Evolutionary conservation across 2,888 invertebrate species (phyloP), one percentile per base, ranked within the genome.

Genomic region (Drosophila cognata): DNA sequence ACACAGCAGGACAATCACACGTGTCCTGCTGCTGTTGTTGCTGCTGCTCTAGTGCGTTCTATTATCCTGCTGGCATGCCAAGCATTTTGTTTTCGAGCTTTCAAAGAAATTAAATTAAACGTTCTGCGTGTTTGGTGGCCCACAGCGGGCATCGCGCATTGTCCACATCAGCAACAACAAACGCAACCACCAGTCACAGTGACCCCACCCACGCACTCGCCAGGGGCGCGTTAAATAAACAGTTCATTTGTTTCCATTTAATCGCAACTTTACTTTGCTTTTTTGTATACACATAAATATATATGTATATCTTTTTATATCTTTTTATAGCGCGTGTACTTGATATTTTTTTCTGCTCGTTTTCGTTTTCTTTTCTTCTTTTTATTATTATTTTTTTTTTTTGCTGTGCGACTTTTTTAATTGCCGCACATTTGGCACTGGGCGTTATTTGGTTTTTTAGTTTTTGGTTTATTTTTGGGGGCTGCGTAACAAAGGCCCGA

Each of bases 91-190:
- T 84, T 72, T 75, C 67, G 76, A 86, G 88, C 90, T 88, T 88
- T 89, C 87, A 87, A 74, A 81, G 89, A 91, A 91, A 91, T 91
- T 90, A 88, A 91, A 87, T 91, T 85, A 91, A 91, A 80, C 90
- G 91, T 87, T 89, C 82, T 91, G 91, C 91, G 91, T 90, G 91
- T 88, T 82, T 69, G 56, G 52, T 25, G 33, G 60, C 66, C 68
- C 64, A 52, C 84, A 62, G 62, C 82, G 78, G 83, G 83, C 65
- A 77, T 57, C 71, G 64, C 74, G 60, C 21, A 43, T 18, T 52
- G 41, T 57, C 35, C 46, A 29, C 60, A 48, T 57, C 28, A 28
- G 53, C 48, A 25, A 31, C 59, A 16, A 6, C 21, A 21, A 25
- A 25, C 53, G 18, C 62, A 48, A 52, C 28, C 60, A 46, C 48